A percentile compares a stretch with the other conserved stretches of the same genome.
Conservation (phyloP, 2,888 invertebrate species). For the Mactromeris polynyma region DNA sequence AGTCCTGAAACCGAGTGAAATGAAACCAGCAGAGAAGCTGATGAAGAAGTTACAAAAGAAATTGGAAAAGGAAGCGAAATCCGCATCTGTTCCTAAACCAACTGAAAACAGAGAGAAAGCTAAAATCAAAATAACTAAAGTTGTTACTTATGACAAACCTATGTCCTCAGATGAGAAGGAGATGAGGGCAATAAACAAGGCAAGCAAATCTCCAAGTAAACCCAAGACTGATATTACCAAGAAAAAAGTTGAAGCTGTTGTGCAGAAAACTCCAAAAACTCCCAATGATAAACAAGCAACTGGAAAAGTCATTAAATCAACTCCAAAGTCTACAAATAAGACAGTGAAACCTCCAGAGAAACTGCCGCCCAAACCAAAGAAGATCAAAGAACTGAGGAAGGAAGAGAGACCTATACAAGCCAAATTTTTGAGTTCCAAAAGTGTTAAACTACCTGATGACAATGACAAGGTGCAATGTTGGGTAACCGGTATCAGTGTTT, state of each 20-base stretch:
- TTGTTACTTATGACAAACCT: conserved; percentile 62
- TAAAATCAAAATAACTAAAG: conserved; percentile 64
- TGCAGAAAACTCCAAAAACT: conserved; percentile 31
- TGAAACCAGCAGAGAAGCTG: conserved; percentile 66
- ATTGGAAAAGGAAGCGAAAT: conserved; percentile 63
- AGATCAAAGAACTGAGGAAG: conserved; percentile 56
- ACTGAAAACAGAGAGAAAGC: conserved; percentile 53
- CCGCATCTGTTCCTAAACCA: conserved; percentile 51
- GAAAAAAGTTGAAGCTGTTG: neutral
- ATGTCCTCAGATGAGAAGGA: conserved; percentile 43
- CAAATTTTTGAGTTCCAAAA: conserved; percentile 48
- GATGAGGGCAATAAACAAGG: conserved; percentile 26
- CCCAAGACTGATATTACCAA: conserved; percentile 22
- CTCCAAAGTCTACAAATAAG: conserved; percentile 34
- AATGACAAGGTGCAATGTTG: conserved; percentile 51
- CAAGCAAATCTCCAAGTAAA: conserved; percentile 31
- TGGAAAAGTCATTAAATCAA: conserved; percentile 31
- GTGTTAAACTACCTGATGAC: conserved; percentile 53
- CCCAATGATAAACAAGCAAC: neutral
- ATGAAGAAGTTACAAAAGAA: conserved; percentile 65
- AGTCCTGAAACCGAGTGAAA: conserved; percentile 59
- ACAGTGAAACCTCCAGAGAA: conserved; percentile 37
- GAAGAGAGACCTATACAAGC: conserved; percentile 61
- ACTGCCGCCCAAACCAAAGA: conserved; percentile 45
- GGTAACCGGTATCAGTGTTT: conserved; percentile 68